Evolutionary conservation across 1,140 invertebrate species (phyloP).

Genomic region (Stegodyphus dumicola): DNA sequence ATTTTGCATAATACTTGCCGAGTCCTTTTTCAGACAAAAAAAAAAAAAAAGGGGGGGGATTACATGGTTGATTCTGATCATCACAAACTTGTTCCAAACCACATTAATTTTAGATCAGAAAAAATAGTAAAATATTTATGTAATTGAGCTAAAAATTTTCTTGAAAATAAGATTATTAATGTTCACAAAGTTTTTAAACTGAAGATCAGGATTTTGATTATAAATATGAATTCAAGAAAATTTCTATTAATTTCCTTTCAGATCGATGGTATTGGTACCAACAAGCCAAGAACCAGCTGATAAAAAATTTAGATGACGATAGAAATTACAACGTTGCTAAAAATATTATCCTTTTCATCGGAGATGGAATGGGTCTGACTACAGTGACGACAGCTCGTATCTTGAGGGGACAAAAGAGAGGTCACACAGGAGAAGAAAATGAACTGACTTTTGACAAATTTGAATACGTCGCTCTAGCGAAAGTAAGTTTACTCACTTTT

Average conservation of each 20-base stretch:
- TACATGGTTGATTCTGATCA: no score
- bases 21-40: no score
- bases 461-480: background rate
- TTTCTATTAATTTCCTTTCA: background rate
- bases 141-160: no score
- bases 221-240: no score
- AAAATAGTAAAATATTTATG: no score
- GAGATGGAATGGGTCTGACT: slow-evolving; percentile 92
- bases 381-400: slow-evolving; percentile 84
- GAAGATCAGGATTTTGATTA: no score
- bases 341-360: slow-evolving; percentile 90
- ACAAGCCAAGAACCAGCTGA: background rate
- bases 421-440: background rate
- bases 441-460: background rate
- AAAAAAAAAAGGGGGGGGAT: no score
- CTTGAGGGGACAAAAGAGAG: slow-evolving; percentile 65
- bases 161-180: no score
- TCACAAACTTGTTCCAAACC: no score
- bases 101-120: no score
- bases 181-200: no score
- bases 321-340: slow-evolving; percentile 75
- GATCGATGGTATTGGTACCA: slow-evolving; percentile 23
- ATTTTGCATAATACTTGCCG: no score
- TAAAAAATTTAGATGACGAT: background rate
- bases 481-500: background rate